Base-by-base conservation (phyloP, 2,888 invertebrate species). In the Cosmopolites sordidus region DNA sequence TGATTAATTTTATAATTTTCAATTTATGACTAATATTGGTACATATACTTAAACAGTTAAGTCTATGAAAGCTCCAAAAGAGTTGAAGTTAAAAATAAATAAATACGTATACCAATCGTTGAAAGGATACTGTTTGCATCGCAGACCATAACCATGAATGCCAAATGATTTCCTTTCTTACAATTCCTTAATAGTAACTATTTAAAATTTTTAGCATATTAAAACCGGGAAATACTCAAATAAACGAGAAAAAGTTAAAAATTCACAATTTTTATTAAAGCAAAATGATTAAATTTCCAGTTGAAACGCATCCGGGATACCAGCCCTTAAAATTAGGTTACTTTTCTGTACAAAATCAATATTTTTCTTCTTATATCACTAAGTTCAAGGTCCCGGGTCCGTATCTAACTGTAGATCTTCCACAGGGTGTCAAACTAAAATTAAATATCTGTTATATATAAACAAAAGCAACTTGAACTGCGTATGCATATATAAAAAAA, bases 311-410 rank as follows among this genome's bases (percentile, higher is more conserved):
- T 37, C 18, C 14, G 12, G 33, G 33, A 12, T 33, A 11, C 33
- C 12, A 12, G 11, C 5, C 33, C 33, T 40, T 27, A 40, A 27
- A 47, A 47, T 47, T 47, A 47, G 9, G 27, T 18, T 45, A 45
- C 45, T 47, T 39, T 45, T 47, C 47, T 47, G 47, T 47, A 47
- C 47, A 47, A 47, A 39, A 47, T 33, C 12, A 33, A 33, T 11
- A 22, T 18, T 45, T 18, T 45, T 43, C 27, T 22, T 33, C 38
- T 45, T 37, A 38, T 45, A 45, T 45, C 45, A 45, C 45, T 37
- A 38, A 30, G 30, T 15, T 44, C 11, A 22, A 22, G 22, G 22
- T 22, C 22, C 22, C n/a, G 12, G 33, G 11, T 33, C n/a, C 12
- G 11, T 33, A 33, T n/a, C 33, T 12, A 33, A 33, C 33, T 33